Evolutionary conservation across 1,140 invertebrate genomes (phyloP).

Genomic region (Nixonia krombeini): DNA sequence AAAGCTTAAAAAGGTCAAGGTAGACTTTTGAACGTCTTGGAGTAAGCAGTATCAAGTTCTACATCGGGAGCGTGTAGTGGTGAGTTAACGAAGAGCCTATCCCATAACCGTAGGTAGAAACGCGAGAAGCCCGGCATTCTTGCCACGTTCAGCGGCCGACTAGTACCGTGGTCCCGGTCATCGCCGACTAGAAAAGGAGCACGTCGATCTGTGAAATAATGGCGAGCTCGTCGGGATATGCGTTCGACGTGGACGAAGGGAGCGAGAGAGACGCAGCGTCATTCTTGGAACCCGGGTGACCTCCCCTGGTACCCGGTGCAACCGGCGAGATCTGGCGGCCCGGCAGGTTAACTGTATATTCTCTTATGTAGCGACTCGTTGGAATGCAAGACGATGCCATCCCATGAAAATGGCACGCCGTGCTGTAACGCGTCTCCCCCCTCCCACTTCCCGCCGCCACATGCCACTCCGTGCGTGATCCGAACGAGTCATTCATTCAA

Average conservation of each 20-base stretch:
- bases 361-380: slow-evolving; percentile 54
- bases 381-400: slow-evolving; percentile 55
- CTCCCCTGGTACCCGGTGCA: slow-evolving; percentile 48
- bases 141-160: slow-evolving; percentile 18
- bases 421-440: slow-evolving; percentile 28
- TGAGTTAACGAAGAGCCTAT: slow-evolving; percentile 22
- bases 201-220: slow-evolving; percentile 20
- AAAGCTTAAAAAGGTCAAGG: slow-evolving; percentile 23
- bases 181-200: slow-evolving; percentile 21
- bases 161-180: slow-evolving; percentile 10
- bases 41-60: slow-evolving; percentile 20
- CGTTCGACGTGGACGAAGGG: background rate
- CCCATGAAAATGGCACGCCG: slow-evolving; percentile 50
- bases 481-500: slow-evolving; percentile 58
- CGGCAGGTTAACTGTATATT: slow-evolving; percentile 63
- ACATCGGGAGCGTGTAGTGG: slow-evolving; percentile 9
- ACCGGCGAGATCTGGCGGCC: slow-evolving; percentile 46
- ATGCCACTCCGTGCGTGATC: slow-evolving; percentile 21
- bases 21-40: slow-evolving; percentile 22
- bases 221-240: slow-evolving; percentile 6
- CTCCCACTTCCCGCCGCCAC: too few relatives aligned
- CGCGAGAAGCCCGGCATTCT: slow-evolving; percentile 27
- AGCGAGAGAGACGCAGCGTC: slow-evolving; percentile 23
- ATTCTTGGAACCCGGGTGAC: slow-evolving; percentile 59
- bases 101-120: slow-evolving; percentile 27